Evolutionary conservation across 2,113 vertebrate species (phyloP).

Genomic region (Toxotes chatareus): DNA sequence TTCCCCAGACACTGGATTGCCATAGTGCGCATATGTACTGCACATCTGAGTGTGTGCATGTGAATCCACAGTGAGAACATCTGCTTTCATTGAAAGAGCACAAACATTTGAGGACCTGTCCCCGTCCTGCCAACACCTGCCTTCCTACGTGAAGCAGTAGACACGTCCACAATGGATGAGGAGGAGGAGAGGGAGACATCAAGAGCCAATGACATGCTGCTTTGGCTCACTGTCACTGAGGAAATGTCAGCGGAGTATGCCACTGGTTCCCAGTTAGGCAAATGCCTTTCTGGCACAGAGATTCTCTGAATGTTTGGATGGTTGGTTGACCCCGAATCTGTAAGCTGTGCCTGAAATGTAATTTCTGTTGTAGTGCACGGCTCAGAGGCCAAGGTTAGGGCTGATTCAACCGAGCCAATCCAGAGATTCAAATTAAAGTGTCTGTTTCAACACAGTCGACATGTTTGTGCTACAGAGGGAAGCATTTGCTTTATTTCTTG

Average conservation of each 20-base stretch:
- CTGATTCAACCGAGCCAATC: conserved; percentile 7
- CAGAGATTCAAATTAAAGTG: conserved; percentile 48
- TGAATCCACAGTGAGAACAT: conserved; percentile 48
- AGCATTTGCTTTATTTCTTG: conserved; percentile 2
- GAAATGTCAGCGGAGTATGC: conserved; percentile 76
- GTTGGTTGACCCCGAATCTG: conserved; percentile 60
- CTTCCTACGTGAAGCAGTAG: conserved; percentile 60
- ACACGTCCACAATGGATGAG: conserved; percentile 68
- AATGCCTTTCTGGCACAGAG: conserved; percentile 34
- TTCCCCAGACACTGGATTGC: conserved; percentile 56
- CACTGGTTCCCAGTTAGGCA: conserved; percentile 32
- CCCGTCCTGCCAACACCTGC: conserved; percentile 77
- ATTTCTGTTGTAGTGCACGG: conserved; percentile 50
- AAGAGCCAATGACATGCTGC: conserved; percentile 70
- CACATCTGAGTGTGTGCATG: conserved; percentile 8
- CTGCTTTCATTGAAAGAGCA: conserved; percentile 65
- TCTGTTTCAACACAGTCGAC: conserved; percentile 4
- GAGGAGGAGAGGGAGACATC: conserved; percentile 68
- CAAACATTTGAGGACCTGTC: conserved; percentile 71
- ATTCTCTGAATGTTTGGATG: conserved; percentile 42
- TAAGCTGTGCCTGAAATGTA: conserved; percentile 37
- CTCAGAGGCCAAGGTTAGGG: conserved; percentile 40
- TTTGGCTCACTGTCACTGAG: conserved; percentile 69
- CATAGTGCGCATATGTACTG: conserved; percentile 23
- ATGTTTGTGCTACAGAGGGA: conserved; percentile 13